These are phyloP conservation scores for Nixonia krombeini DNA, from an alignment of 1,140 invertebrate species.

Conservation along the genomic window DNA sequence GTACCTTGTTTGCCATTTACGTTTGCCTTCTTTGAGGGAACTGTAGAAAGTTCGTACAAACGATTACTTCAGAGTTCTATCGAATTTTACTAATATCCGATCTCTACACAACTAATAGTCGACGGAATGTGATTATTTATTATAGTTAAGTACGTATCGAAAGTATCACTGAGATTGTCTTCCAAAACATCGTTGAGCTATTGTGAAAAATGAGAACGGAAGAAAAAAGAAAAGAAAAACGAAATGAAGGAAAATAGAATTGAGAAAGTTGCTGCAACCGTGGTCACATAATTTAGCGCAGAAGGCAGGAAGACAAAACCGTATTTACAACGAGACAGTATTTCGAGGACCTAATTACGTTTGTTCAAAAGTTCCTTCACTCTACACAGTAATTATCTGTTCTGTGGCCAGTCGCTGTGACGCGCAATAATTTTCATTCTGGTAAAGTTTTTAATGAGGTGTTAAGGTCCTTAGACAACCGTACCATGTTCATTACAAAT, in stretches of 20 bases:
- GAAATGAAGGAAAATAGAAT: constrained; percentile 11
- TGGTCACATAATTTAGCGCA: constrained; percentile 27
- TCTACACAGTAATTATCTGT: constrained; percentile 59
- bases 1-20: constrained; percentile 44
- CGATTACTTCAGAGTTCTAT: too few species aligned
- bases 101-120: too few species aligned
- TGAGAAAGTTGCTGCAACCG: constrained; percentile 24
- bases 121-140: too few species aligned
- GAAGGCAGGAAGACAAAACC: constrained; percentile 30
- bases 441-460: constrained; percentile 45
- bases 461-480: constrained; percentile 35
- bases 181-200: neutral
- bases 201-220: neutral
- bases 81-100: too few species aligned
- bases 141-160: too few species aligned
- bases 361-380: constrained; percentile 61
- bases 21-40: constrained; percentile 54
- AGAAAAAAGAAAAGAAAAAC: constrained; percentile 17
- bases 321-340: constrained; percentile 26
- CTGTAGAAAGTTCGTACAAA: constrained; percentile 47
- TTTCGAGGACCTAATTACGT: constrained; percentile 56
- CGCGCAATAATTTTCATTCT: constrained; percentile 41
- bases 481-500: constrained; percentile 20
- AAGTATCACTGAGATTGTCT: too few species aligned
- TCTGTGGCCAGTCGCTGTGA: constrained; percentile 47